Evolutionary conservation across 2,888 invertebrate genomes (phyloP).

Genomic region (Sturmia bella): DNA sequence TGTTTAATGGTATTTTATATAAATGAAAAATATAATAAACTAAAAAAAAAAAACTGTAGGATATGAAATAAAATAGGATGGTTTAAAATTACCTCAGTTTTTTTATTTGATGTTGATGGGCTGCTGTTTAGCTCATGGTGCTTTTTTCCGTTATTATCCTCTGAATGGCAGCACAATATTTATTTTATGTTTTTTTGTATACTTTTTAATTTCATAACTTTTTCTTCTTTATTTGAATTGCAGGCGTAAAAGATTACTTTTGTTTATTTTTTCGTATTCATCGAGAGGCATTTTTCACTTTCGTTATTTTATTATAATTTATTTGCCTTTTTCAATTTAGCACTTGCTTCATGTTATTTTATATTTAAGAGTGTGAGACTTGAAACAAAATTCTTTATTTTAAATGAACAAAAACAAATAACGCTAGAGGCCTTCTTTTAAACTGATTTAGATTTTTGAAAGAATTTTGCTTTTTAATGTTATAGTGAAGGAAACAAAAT

Average conservation of each 20-base stretch:
- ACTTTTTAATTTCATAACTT: neutral
- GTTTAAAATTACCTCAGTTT: constrained; percentile 49
- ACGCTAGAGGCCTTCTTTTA: neutral
- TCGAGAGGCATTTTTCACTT: neutral
- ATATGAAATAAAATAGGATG: constrained; percentile 5
- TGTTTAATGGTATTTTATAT: constrained; percentile 44
- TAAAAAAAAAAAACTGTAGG: neutral
- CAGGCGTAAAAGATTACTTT: constrained; percentile 8
- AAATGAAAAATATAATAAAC: constrained; percentile 36
- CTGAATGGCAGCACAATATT: constrained; percentile 12
- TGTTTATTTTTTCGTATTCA: constrained; percentile 12
- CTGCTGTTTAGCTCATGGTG: constrained; percentile 10
- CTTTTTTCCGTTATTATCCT: constrained; percentile 2
- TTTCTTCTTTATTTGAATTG: neutral
- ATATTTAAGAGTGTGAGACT: neutral
- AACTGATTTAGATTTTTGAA: too few species aligned
- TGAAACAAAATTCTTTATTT: constrained; percentile 5
- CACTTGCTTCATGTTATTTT: neutral
- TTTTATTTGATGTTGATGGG: neutral
- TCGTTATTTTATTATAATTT: constrained; percentile 8
- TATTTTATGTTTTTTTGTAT: constrained; percentile 14
- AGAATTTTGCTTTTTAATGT: too few species aligned
- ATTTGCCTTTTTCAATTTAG: constrained; percentile 14
- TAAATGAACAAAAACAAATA: neutral
- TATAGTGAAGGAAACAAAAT: too few species aligned